phyloP scores from a whole-genome alignment of 2,797 vertebrate genomes.

The Phoxinus dragarum region DNA sequence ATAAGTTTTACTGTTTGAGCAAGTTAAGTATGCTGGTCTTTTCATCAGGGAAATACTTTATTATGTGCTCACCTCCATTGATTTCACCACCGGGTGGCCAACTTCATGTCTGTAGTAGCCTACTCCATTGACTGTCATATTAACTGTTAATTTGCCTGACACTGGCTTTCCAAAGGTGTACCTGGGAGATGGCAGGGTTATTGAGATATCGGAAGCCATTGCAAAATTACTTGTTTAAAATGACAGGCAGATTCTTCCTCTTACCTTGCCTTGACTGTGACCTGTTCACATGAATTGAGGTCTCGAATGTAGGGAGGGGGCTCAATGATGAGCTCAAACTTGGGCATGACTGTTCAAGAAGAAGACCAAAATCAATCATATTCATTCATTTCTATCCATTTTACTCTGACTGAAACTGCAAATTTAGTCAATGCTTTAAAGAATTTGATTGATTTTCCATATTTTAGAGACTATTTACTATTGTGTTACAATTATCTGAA shows the following conservation, averaged over 20 bases:
- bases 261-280: slow-evolving; percentile 87
- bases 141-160: slow-evolving; percentile 85
- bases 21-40: not conserved
- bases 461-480: not conserved
- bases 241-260: not conserved
- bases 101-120: slow-evolving; percentile 94
- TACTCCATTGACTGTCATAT: slow-evolving; percentile 93
- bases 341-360: slow-evolving; percentile 82
- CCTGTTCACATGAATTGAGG: slow-evolving; percentile 84
- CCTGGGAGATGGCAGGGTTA: slow-evolving; percentile 69
- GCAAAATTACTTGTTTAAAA: not conserved
- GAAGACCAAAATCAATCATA: not conserved
- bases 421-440: not conserved
- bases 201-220: not conserved
- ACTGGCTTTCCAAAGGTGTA: slow-evolving; percentile 95
- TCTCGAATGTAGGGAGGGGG: slow-evolving; percentile 87
- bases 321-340: slow-evolving; percentile 88
- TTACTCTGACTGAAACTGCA: not conserved
- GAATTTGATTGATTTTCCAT: not conserved
- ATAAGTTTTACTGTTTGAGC: not conserved
- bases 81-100: slow-evolving; percentile 88
- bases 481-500: not conserved
- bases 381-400: not conserved
- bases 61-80: slow-evolving; percentile 83
- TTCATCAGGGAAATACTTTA: not conserved